phyloP scores from a whole-genome alignment of 2,113 vertebrate species.

The Dasyprocta punctata region DNA sequence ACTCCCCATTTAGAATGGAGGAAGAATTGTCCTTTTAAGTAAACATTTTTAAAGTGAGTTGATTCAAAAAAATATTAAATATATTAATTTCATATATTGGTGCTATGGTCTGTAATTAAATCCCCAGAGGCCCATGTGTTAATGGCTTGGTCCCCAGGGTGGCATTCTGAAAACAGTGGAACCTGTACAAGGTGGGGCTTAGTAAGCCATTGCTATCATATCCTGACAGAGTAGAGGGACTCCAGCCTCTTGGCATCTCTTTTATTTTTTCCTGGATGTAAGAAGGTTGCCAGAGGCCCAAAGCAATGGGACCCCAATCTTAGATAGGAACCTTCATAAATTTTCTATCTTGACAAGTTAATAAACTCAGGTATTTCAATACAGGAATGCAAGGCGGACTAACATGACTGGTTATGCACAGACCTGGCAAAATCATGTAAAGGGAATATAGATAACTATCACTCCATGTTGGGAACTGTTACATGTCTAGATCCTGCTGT shows the following conservation, averaged over 20 bases:
- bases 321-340: background rate
- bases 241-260: background rate
- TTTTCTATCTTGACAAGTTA: background rate
- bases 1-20: conserved; percentile 8
- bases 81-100: background rate
- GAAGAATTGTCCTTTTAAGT: background rate
- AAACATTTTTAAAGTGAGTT: background rate
- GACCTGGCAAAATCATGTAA: background rate
- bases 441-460: background rate
- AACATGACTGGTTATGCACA: background rate
- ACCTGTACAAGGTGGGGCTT: background rate
- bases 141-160: background rate
- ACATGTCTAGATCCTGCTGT: background rate
- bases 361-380: background rate
- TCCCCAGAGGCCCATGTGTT: background rate
- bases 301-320: too few relatives aligned
- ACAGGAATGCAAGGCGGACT: background rate
- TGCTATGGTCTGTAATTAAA: background rate
- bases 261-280: background rate
- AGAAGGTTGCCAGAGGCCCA: background rate
- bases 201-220: too few relatives aligned
- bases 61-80: background rate
- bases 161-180: background rate
- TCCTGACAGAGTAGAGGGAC: too few relatives aligned
- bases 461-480: background rate